Evolutionary conservation across 2,113 vertebrate genomes (phyloP), one percentile per base, ranked within the genome.

Genomic region (Pachypanchax playfairii): DNA sequence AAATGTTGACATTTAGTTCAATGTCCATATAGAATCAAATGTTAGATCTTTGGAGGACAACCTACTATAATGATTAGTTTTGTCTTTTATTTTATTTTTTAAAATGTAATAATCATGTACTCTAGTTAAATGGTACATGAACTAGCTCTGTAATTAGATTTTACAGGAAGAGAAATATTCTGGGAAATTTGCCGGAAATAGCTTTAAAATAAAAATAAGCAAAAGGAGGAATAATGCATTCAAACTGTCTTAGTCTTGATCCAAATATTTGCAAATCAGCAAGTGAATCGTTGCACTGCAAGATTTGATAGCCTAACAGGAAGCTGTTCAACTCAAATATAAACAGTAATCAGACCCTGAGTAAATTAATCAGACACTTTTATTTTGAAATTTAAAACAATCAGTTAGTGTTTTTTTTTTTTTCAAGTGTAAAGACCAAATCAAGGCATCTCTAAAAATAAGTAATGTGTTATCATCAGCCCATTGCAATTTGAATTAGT

Each of bases 261-360:
- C n/a, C 28, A 69, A 51, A 76, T 73, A 59, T 73, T 57, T 46
- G 28, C 33, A 64, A 70, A 72, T 17, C 42, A 62, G 25, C 62
- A 53, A 64, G 52, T 41, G 12, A 62, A 51, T 18, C 52, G 5
- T 50, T 62, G 56, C 76, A 73, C 73, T 66, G 74, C 53, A 59
- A 42, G 84, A 77, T 73, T 73, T 65, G 65, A 85, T 70, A 48
- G 66, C 68, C 62, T 24, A 64, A 76, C 81, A 82, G 79, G 90
- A 91, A 91, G 77, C 82, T 13, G 57, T 82, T 85, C 72, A 77
- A 85, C 70, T 20, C 35, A 57, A 88, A 91, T 80, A 79, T 89
- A 92, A 92, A 91, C 85, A 91, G 75, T 65, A 91, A 92, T 91
- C 90, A 89, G 68, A 75, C 58, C 69, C 66, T 54, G 54, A 82